Evolutionary conservation across 2,113 vertebrate genomes (phyloP).

Genomic region (Hippocampus guttulatus): DNA sequence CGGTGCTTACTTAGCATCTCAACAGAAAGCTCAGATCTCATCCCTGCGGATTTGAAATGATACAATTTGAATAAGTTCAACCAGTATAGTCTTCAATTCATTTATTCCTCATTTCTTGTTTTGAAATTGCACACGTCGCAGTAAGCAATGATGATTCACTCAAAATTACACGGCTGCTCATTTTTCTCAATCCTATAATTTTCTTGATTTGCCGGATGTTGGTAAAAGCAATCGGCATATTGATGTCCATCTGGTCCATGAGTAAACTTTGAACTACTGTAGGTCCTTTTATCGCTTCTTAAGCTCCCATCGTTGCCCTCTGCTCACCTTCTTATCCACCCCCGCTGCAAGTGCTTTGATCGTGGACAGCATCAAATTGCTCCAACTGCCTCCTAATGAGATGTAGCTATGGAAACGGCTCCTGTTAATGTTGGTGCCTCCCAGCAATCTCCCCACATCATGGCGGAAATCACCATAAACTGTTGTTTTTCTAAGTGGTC

Average conservation of each 20-base stretch:
- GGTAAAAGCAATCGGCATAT: background rate
- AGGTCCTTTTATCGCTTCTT: slow-evolving; percentile 4
- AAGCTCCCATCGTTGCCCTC: background rate
- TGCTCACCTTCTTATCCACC: slow-evolving; percentile 27
- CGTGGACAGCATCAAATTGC: slow-evolving; percentile 63
- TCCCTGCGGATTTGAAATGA: background rate
- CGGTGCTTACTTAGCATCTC: background rate
- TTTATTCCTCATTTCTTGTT: background rate
- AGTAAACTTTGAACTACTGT: background rate
- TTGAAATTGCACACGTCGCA: background rate
- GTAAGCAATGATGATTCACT: background rate
- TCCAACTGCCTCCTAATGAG: slow-evolving; percentile 72
- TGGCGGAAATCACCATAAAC: slow-evolving; percentile 31
- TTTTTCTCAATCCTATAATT: no score
- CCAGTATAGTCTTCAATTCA: background rate
- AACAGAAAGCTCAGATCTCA: background rate
- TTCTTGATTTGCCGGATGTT: slow-evolving; percentile 1
- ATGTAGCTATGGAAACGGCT: slow-evolving; percentile 71
- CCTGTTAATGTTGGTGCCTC: slow-evolving; percentile 45
- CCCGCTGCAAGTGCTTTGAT: slow-evolving; percentile 59
- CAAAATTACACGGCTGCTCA: background rate
- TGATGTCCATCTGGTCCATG: background rate
- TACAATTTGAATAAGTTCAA: background rate
- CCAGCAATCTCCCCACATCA: slow-evolving; percentile 41
- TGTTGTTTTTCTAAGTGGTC: slow-evolving; percentile 30